A percentile compares a stretch with the other conserved stretches of the same genome.
phyloP scores from a whole-genome alignment of 2,113 vertebrate species.

The Chlamydotis undulata region DNA sequence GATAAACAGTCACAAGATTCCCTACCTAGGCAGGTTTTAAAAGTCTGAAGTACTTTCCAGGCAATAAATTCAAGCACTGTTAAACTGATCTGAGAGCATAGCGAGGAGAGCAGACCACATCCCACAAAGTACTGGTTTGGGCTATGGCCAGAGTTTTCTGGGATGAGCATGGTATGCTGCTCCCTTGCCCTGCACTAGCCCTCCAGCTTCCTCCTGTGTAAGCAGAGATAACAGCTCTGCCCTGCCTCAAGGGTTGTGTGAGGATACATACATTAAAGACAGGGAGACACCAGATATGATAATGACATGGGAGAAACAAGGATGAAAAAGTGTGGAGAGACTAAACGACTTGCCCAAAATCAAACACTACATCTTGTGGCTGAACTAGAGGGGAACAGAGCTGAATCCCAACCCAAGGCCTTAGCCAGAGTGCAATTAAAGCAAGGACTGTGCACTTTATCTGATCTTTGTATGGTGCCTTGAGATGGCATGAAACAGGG shows the following conservation, averaged over 20 bases:
- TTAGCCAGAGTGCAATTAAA: background rate
- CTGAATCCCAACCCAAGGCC: background rate
- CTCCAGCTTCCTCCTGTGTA: background rate
- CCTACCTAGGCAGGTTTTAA: background rate
- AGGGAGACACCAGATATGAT: constrained; percentile 7
- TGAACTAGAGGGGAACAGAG: background rate
- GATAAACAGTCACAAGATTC: background rate
- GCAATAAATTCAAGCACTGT: background rate
- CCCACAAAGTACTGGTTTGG: background rate
- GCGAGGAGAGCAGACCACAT: background rate
- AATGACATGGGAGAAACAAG: background rate
- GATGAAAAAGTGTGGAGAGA: background rate
- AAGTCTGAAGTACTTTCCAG: background rate
- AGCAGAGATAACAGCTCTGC: background rate
- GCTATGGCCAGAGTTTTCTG: background rate
- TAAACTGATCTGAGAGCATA: background rate
- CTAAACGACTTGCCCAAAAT: background rate
- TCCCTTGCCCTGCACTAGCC: background rate
- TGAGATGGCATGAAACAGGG: background rate
- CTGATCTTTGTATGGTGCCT: background rate
- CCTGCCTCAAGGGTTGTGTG: background rate
- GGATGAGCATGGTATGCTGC: background rate
- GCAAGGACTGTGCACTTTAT: background rate
- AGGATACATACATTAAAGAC: constrained; percentile 6
- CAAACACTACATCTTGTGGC: background rate